Percentiles rank a stretch among this genome's conserved stretches.
These are phyloP conservation scores for Eriosoma lanigerum DNA, from an alignment of 1,140 invertebrate genomes.

Conservation along the genomic window DNA sequence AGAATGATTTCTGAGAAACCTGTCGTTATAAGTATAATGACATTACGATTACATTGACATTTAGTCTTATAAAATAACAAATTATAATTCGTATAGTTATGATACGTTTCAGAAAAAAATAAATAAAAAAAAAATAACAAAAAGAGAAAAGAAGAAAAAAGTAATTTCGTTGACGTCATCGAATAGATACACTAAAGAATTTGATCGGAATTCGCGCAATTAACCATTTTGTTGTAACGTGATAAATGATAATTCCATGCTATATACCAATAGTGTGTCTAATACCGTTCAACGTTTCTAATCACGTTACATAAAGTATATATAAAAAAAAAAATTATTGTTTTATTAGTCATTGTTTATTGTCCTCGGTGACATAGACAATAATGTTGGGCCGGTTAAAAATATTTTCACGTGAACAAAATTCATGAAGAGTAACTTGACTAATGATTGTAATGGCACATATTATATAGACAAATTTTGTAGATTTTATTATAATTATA, in stretches of 20 bases:
- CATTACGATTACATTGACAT: too few relatives aligned
- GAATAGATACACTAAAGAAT: background rate
- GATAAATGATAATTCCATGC: background rate
- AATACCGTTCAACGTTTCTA: background rate
- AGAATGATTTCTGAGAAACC: too few relatives aligned
- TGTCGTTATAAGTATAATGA: too few relatives aligned
- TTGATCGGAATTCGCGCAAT: background rate
- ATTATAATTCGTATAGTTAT: background rate
- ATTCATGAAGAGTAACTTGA: background rate
- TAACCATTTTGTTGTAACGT: background rate
- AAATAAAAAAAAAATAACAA: background rate
- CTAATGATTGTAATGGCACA: background rate
- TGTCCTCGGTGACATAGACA: background rate
- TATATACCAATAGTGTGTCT: background rate
- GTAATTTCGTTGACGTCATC: background rate
- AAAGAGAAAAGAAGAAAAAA: too few relatives aligned
- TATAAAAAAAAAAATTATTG: background rate
- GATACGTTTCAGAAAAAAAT: background rate
- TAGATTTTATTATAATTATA: background rate
- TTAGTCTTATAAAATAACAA: too few relatives aligned
- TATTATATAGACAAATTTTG: background rate
- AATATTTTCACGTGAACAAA: conserved; percentile 13
- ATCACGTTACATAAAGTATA: conserved; percentile 13
- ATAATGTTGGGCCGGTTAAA: background rate
- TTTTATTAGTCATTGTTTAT: conserved; percentile 23